Conservation (phyloP, 2,888 invertebrate species). For the Drosophila borealis region DNA sequence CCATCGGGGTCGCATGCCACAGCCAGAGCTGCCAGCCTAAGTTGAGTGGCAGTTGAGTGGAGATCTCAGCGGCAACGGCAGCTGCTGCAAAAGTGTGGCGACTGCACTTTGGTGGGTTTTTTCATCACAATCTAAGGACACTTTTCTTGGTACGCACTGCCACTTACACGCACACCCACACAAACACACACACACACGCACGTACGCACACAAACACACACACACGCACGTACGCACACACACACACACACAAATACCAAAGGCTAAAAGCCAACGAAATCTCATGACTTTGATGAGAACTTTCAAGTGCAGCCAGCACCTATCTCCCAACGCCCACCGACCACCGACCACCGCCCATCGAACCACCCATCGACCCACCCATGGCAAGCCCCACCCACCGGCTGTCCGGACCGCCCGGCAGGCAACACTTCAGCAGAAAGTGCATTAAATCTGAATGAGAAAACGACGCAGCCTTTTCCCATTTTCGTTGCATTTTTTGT, state of each 20-base stretch:
- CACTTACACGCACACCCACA: constrained; percentile 1
- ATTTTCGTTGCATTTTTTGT: constrained; percentile 29
- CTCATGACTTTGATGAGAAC: constrained; percentile 62
- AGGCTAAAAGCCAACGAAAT: constrained; percentile 47
- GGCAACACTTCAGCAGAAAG: constrained; percentile 35
- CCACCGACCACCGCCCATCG: neutral
- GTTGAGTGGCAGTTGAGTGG: constrained; percentile 29
- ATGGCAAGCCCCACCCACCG: too few species aligned
- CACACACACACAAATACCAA: constrained; percentile 10
- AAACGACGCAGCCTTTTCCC: constrained; percentile 30
- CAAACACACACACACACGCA: constrained; percentile 3
- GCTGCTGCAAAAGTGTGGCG: constrained; percentile 29
- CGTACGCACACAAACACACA: neutral
- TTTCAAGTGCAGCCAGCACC: constrained; percentile 51
- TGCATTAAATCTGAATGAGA: constrained; percentile 56
- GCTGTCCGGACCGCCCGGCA: neutral
- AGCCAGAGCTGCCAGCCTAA: constrained; percentile 8
- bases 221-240: neutral
- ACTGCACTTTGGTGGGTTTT: constrained; percentile 39
- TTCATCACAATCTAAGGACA: constrained; percentile 29
- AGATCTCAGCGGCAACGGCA: constrained; percentile 5
- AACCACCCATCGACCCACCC: neutral
- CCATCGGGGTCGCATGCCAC: too few species aligned
- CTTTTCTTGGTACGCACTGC: constrained; percentile 27
- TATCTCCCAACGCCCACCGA: neutral